A percentile compares a stretch with the other conserved stretches of the same genome.
These are phyloP conservation scores for Caerostris darwini DNA, from an alignment of 1,140 invertebrate species.

Conservation along the genomic window DNA sequence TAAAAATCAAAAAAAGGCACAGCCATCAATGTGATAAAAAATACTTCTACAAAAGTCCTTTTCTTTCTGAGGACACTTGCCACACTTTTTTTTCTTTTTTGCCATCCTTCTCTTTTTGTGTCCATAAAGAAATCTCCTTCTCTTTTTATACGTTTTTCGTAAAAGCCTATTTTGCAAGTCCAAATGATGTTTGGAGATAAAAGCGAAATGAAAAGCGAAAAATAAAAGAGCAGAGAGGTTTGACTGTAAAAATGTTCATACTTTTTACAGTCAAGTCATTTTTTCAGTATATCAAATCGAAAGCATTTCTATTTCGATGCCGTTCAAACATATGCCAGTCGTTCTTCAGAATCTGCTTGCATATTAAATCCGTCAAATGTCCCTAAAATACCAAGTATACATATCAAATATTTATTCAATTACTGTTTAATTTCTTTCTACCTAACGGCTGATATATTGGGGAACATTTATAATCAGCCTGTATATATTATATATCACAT, in stretches of 20 bases:
- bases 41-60: slow-evolving; percentile 11
- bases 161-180: slow-evolving; percentile 51
- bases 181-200: slow-evolving; percentile 34
- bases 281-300: not conserved
- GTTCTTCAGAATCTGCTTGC: not conserved
- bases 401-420: no score
- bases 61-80: slow-evolving; percentile 4
- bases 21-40: slow-evolving; percentile 11
- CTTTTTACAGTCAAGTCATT: not conserved
- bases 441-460: no score
- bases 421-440: no score
- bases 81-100: not conserved
- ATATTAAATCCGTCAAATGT: no score
- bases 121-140: not conserved
- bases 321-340: not conserved
- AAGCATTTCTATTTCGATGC: not conserved
- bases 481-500: no score
- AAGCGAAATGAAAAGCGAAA: not conserved
- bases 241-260: not conserved
- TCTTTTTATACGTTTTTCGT: not conserved
- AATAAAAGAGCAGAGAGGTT: not conserved
- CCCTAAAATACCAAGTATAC: no score
- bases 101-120: not conserved
- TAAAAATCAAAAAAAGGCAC: not conserved
- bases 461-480: no score